A percentile compares a stretch with the other conserved stretches of the same genome.
These are phyloP conservation scores for Carcharodon carcharias DNA, from an alignment of 2,797 vertebrate species.

Conservation along the genomic window DNA sequence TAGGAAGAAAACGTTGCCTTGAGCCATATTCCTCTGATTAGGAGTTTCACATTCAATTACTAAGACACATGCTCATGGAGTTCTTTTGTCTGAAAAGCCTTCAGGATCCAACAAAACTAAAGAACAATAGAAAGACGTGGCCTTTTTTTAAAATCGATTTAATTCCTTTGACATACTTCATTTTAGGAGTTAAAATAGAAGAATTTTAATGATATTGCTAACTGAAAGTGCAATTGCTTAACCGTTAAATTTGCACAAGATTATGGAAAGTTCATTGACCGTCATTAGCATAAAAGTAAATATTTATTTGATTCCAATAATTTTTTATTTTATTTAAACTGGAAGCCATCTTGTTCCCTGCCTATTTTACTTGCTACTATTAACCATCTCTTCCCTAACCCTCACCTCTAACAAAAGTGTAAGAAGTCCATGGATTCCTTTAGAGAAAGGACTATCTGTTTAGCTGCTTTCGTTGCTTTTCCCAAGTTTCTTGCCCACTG, in stretches of 20 bases:
- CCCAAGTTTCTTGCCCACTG: not conserved
- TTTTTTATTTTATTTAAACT: not conserved
- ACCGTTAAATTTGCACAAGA: not conserved
- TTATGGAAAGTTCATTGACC: not conserved
- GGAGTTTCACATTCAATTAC: constrained; percentile 23
- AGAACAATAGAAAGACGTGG: not conserved
- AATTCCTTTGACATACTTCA: not conserved
- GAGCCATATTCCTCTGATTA: constrained; percentile 6
- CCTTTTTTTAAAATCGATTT: not conserved
- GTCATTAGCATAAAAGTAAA: not conserved
- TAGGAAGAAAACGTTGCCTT: not conserved
- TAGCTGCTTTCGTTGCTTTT: not conserved
- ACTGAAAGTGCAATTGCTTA: not conserved
- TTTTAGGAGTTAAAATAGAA: not conserved
- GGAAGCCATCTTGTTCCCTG: not conserved
- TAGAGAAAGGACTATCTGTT: not conserved
- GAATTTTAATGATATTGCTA: not conserved
- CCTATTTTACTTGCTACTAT: not conserved
- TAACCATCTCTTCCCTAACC: not conserved
- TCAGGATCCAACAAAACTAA: not conserved
- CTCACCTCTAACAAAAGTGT: not conserved
- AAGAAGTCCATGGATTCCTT: not conserved
- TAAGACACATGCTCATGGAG: constrained; percentile 11
- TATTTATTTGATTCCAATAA: not conserved
- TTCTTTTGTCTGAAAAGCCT: constrained; percentile 24